A percentile compares a stretch with the other conserved stretches of the same genome.
Conservation (phyloP, 2,888 invertebrate genomes). For the Dasypogon diadema region DNA sequence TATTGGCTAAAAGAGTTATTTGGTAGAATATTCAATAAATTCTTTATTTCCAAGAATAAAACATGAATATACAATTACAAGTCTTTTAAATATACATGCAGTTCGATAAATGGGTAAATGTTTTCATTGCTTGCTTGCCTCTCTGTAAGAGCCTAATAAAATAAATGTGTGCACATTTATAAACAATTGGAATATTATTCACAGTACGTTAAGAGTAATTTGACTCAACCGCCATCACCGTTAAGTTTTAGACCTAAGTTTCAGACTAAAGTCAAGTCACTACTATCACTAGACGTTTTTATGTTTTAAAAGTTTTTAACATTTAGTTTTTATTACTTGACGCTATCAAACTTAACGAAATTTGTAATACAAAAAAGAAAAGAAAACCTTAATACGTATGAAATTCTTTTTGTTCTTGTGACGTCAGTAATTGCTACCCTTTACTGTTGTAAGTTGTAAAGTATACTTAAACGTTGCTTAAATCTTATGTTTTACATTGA, state of each 20-base stretch:
- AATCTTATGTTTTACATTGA: too few species aligned
- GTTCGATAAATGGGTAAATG: conserved; percentile 12
- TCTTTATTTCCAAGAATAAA: conserved; percentile 48
- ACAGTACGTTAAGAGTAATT: conserved; percentile 28
- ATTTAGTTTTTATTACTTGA: background rate
- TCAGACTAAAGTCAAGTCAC: conserved; percentile 32
- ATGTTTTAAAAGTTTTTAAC: background rate
- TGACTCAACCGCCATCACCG: conserved; percentile 13
- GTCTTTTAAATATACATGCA: conserved; percentile 20
- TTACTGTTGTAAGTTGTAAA: too few species aligned
- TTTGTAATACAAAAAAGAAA: too few species aligned
- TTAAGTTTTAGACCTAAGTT: conserved; percentile 39
- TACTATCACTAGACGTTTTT: conserved; percentile 41
- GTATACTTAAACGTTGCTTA: too few species aligned
- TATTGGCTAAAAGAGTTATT: background rate
- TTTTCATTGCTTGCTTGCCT: conserved; percentile 7
- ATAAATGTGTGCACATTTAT: conserved; percentile 44
- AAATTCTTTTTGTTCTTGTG: too few species aligned
- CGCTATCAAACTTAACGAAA: too few species aligned
- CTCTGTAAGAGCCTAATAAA: conserved; percentile 28
- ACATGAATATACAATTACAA: conserved; percentile 48
- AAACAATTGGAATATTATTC: conserved; percentile 41
- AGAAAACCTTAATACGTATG: too few species aligned
- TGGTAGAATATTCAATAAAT: conserved; percentile 33
- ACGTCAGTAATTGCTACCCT: too few species aligned